A percentile compares a stretch with the other conserved stretches of the same genome.
Evolutionary conservation across 2,888 invertebrate species (phyloP).

Genomic region (Lathronympha strigana): DNA sequence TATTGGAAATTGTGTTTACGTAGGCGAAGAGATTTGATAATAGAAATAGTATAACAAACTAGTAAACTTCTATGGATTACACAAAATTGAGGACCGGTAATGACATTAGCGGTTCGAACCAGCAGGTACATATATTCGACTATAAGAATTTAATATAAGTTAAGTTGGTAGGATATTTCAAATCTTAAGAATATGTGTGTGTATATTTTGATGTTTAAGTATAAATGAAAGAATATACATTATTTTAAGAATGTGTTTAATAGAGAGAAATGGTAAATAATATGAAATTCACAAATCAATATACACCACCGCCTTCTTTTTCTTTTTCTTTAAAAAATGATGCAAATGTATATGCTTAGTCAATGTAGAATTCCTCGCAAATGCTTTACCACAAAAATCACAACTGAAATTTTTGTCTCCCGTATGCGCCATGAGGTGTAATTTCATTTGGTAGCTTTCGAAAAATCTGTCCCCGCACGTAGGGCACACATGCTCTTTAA

Average conservation of each 20-base stretch:
- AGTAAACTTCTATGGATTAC: too few relatives aligned
- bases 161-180: background rate
- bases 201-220: background rate
- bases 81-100: too few relatives aligned
- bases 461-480: conserved; percentile 32
- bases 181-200: background rate
- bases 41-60: too few relatives aligned
- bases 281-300: background rate
- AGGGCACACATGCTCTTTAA: conserved; percentile 27
- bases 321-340: background rate
- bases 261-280: background rate
- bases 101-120: too few relatives aligned
- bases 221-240: background rate
- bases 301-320: background rate
- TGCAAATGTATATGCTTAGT: conserved; percentile 22
- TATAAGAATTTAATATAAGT: too few relatives aligned
- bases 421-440: conserved; percentile 58
- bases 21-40: too few relatives aligned
- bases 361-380: conserved; percentile 25
- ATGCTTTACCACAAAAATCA: conserved; percentile 67
- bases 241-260: background rate
- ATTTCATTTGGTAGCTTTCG: conserved; percentile 30
- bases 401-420: conserved; percentile 66
- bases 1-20: too few relatives aligned
- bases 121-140: too few relatives aligned